These are phyloP conservation scores for Apus apus DNA, from an alignment of 2,113 vertebrate genomes.

Conservation along the genomic window DNA sequence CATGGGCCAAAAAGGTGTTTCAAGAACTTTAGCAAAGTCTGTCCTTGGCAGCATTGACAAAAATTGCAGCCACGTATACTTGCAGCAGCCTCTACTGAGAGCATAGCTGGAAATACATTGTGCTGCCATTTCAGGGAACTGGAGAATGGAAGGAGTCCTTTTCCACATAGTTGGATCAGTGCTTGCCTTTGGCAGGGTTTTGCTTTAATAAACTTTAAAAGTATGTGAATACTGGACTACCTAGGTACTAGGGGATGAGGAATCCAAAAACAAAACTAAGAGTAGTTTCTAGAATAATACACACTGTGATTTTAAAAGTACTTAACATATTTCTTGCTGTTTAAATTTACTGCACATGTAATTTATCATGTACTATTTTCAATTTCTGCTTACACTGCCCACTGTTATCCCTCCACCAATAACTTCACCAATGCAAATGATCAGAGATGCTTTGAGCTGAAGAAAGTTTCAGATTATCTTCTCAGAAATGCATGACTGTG, in stretches of 20 bases:
- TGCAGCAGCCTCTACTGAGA: slow-evolving; percentile 42
- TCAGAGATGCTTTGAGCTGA: neutral
- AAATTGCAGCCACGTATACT: slow-evolving; percentile 66
- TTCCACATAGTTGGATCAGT: slow-evolving; percentile 54
- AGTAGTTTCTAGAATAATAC: neutral
- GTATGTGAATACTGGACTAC: slow-evolving; percentile 40
- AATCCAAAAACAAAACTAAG: neutral
- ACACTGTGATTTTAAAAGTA: neutral
- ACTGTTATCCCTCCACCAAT: neutral
- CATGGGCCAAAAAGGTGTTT: slow-evolving; percentile 57
- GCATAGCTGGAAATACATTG: slow-evolving; percentile 46
- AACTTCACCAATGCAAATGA: neutral
- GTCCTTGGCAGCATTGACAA: slow-evolving; percentile 58
- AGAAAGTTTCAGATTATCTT: neutral
- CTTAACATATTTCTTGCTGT: neutral
- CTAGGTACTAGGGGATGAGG: neutral
- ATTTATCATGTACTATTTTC: neutral
- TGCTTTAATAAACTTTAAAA: slow-evolving; percentile 43
- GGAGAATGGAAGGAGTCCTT: slow-evolving; percentile 57
- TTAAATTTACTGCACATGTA: neutral
- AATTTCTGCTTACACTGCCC: neutral
- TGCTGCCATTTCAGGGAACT: slow-evolving; percentile 66
- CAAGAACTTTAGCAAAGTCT: slow-evolving; percentile 37
- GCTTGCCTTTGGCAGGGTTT: slow-evolving; percentile 54
- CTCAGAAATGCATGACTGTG: neutral